Evolutionary conservation across 2,888 invertebrate genomes (phyloP).

Genomic region (Cryptocheilus praepositus): DNA sequence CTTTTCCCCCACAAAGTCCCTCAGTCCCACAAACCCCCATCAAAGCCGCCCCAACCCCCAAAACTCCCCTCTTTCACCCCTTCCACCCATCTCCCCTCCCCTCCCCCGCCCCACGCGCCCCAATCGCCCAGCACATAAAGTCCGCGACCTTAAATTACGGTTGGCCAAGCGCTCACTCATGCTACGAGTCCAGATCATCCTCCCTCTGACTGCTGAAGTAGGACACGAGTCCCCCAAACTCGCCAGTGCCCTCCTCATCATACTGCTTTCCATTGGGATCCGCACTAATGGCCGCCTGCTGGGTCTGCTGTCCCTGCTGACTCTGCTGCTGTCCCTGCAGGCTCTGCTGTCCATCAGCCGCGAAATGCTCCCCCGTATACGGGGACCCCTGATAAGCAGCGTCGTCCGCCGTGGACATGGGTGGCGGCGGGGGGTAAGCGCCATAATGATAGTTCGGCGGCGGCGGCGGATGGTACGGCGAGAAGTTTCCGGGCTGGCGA

Average conservation of each 20-base stretch:
- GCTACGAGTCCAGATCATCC: conserved; percentile 89
- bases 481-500: conserved; percentile 71
- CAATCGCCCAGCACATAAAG: no score
- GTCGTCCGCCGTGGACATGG: conserved; percentile 73
- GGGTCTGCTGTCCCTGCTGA: conserved; percentile 40
- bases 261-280: conserved; percentile 68
- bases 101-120: no score
- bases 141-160: conserved; percentile 39
- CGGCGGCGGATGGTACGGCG: conserved; percentile 75
- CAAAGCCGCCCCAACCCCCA: no score
- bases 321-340: conserved; percentile 43
- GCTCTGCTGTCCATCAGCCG: conserved; percentile 55
- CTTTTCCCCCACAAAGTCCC: no score
- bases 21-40: no score
- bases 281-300: conserved; percentile 49
- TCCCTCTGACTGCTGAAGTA: conserved; percentile 94
- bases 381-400: conserved; percentile 74
- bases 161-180: conserved; percentile 73
- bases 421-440: conserved; percentile 74
- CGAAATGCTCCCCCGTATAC: conserved; percentile 63
- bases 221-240: conserved; percentile 93
- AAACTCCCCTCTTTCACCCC: no score
- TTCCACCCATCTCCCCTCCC: no score
- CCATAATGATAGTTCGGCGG: conserved; percentile 76
- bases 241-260: conserved; percentile 80